These are phyloP conservation scores for Drosophila micromelanica DNA, from an alignment of 1,140 invertebrate genomes.

Conservation along the genomic window DNA sequence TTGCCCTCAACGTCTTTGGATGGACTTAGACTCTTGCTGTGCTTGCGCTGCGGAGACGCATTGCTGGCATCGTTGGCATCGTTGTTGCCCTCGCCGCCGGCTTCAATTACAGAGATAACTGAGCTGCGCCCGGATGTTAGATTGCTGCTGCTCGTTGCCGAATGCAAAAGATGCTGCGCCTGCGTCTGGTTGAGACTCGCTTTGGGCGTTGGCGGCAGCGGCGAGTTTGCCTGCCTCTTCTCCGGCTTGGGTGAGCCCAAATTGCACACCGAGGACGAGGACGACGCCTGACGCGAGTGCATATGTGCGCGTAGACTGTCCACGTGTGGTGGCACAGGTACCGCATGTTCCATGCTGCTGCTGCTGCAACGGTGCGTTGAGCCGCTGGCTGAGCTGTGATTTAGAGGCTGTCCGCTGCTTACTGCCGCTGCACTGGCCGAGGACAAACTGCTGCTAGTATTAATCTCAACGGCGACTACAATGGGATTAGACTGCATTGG, in stretches of 20 bases:
- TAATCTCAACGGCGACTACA: conserved; percentile 85
- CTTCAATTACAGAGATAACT: conserved; percentile 84
- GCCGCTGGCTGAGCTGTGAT: conserved; percentile 7
- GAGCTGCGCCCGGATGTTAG: conserved; percentile 82
- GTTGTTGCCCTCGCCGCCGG: conserved; percentile 59
- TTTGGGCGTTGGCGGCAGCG: conserved; percentile 90
- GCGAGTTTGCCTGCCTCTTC: conserved; percentile 94
- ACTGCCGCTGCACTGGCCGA: conserved; percentile 29
- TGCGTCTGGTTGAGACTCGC: conserved; percentile 62
- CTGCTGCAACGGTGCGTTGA: conserved; percentile 37
- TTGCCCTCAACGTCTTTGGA: conserved; percentile 90
- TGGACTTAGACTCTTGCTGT: conserved; percentile 86
- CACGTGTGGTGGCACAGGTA: conserved; percentile 73
- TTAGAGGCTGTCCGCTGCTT: conserved; percentile 18
- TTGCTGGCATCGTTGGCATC: conserved; percentile 75
- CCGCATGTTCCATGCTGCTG: conserved; percentile 56
- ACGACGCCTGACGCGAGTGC: conserved; percentile 86
- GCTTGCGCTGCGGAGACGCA: conserved; percentile 51
- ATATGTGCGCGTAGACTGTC: conserved; percentile 81
- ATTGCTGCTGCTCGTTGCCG: conserved; percentile 69
- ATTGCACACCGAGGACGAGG: conserved; percentile 90
- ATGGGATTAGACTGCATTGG: conserved; percentile 86
- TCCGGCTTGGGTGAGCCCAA: conserved; percentile 93
- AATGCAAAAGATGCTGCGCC: conserved; percentile 57
- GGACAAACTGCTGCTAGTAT: conserved; percentile 62